Conservation (phyloP, 1,140 invertebrate species). For the Bombus balteatus region DNA sequence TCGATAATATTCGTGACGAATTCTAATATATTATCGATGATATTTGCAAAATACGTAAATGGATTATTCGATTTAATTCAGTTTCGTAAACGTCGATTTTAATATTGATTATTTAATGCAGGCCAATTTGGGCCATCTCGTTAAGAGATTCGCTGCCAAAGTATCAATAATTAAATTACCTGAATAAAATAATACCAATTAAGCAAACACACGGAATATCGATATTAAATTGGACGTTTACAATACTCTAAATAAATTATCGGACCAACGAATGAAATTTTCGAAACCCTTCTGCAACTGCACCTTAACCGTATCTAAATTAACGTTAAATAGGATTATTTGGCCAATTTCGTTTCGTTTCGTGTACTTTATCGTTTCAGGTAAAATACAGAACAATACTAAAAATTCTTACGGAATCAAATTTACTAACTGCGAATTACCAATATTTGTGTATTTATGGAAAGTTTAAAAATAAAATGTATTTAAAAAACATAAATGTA, state of each 20-base stretch:
- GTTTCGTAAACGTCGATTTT: not conserved
- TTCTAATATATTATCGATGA: not conserved
- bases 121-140: not conserved
- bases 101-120: not conserved
- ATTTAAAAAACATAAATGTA: no score
- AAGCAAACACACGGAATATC: not conserved
- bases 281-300: not conserved
- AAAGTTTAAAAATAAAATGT: no score
- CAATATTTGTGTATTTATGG: no score
- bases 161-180: not conserved
- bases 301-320: not conserved
- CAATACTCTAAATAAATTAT: not conserved
- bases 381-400: no score
- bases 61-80: not conserved
- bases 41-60: not conserved
- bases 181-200: not conserved
- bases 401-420: no score
- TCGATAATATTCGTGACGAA: not conserved
- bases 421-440: no score
- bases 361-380: no score
- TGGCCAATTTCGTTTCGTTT: not conserved
- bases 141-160: not conserved
- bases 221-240: not conserved
- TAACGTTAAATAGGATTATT: not conserved
- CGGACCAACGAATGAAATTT: not conserved